These are phyloP conservation scores for Thryonomys swinderianus DNA, from an alignment of 2,113 vertebrate species.

Conservation along the genomic window DNA sequence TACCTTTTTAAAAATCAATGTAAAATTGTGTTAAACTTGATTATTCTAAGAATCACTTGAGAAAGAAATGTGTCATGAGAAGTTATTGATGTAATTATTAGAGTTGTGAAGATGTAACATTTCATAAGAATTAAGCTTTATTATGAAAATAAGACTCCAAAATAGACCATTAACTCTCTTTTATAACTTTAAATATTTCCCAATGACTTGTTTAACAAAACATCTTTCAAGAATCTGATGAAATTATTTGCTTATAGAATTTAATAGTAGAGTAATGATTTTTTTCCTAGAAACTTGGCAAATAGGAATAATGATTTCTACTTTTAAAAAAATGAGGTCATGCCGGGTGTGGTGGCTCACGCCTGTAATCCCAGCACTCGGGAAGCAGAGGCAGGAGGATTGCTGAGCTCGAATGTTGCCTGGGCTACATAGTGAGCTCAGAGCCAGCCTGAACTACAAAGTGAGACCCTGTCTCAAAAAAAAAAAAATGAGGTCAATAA, in stretches of 20 bases:
- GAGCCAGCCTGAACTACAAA: no score
- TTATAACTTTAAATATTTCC: background rate
- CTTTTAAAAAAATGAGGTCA: background rate
- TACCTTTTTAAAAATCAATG: background rate
- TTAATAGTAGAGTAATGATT: conserved; percentile 7
- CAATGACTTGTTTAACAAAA: conserved; percentile 47
- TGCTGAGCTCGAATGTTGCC: no score
- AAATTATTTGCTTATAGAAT: conserved; percentile 53
- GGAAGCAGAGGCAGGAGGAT: no score
- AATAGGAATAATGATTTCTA: background rate
- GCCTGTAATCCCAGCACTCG: no score
- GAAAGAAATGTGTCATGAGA: background rate
- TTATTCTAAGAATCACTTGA: background rate
- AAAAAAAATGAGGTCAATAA: no score
- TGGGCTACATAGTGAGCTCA: no score
- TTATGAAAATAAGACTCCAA: conserved; percentile 2
- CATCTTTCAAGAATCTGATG: background rate
- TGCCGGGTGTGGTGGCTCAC: no score
- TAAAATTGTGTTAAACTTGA: background rate
- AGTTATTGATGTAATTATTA: conserved; percentile 7
- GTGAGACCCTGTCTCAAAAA: no score
- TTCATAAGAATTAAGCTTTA: background rate
- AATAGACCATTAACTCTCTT: background rate
- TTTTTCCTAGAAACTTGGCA: background rate
- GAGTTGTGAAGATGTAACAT: background rate